Evolutionary conservation across 1,140 invertebrate species (phyloP).

Genomic region (Plutomurus gul): DNA sequence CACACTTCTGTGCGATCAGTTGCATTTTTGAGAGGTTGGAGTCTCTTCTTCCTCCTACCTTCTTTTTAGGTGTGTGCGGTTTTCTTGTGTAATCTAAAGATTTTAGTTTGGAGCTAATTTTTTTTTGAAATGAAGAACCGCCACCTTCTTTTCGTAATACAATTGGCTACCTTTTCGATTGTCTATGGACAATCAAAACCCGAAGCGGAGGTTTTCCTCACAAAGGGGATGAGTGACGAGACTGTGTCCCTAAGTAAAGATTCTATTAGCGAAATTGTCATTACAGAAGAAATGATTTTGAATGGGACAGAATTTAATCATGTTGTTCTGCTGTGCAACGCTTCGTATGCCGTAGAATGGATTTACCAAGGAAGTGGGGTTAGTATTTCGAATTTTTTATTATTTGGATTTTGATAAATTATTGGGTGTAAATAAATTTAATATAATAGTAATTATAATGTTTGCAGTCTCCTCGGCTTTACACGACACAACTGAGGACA

Average conservation of each 20-base stretch:
- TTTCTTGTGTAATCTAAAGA: neutral
- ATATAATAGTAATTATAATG: neutral
- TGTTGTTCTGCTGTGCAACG: constrained; percentile 49
- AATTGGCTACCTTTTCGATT: neutral
- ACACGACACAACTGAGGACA: neutral
- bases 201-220: constrained; percentile 38
- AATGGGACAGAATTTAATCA: constrained; percentile 47
- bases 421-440: neutral
- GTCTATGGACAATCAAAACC: constrained; percentile 10
- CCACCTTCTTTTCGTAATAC: neutral
- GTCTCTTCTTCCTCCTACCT: no score
- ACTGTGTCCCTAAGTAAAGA: neutral
- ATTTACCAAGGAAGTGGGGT: constrained; percentile 51
- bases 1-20: no score
- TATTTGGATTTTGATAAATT: neutral
- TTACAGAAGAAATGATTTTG: constrained; percentile 38
- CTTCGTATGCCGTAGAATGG: constrained; percentile 48
- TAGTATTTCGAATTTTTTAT: neutral
- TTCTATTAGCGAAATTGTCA: constrained; percentile 42
- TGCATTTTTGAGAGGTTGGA: no score
- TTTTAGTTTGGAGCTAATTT: neutral
- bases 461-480: neutral
- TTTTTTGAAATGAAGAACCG: neutral
- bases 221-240: neutral
- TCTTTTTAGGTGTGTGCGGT: no score